A percentile compares a stretch with the other conserved stretches of the same genome.
These are phyloP conservation scores for Paracanthobrama guichenoti DNA, from an alignment of 2,113 vertebrate genomes.

Conservation along the genomic window DNA sequence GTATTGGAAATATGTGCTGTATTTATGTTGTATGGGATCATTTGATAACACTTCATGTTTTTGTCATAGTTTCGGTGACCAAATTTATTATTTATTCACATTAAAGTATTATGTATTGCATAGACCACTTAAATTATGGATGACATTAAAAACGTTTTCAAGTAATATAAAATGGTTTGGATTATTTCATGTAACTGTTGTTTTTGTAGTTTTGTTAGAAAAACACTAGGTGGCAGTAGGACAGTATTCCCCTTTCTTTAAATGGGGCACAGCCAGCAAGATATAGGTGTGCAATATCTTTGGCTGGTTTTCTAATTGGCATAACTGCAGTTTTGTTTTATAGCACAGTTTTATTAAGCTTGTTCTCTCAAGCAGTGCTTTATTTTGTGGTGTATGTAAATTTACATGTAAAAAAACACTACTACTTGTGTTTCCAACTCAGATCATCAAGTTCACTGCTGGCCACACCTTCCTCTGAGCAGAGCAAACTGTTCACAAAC, in stretches of 20 bases:
- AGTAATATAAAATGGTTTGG: constrained; percentile 22
- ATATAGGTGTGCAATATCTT: too few relatives aligned
- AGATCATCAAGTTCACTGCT: constrained; percentile 11
- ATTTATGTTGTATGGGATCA: constrained; percentile 70
- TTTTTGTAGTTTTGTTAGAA: background rate
- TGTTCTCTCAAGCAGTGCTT: background rate
- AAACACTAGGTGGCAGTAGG: constrained; percentile 35
- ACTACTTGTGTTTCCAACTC: background rate
- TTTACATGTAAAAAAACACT: background rate
- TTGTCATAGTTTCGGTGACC: constrained; percentile 55
- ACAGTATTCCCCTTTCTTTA: background rate
- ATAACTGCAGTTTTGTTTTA: background rate
- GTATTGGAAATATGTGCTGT: constrained; percentile 65
- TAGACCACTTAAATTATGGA: constrained; percentile 62
- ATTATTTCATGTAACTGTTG: background rate
- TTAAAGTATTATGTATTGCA: constrained; percentile 62
- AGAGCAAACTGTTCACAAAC: background rate
- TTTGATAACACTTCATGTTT: constrained; percentile 59
- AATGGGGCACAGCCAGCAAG: background rate
- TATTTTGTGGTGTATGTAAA: background rate
- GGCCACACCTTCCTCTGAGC: constrained; percentile 24
- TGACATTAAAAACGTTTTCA: constrained; percentile 65
- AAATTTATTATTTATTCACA: constrained; percentile 73
- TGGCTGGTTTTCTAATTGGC: background rate
- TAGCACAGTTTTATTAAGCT: background rate